A percentile compares a stretch with the other conserved stretches of the same genome.
phyloP scores from a whole-genome alignment of 2,888 invertebrate genomes.

The Julus scanicus region DNA sequence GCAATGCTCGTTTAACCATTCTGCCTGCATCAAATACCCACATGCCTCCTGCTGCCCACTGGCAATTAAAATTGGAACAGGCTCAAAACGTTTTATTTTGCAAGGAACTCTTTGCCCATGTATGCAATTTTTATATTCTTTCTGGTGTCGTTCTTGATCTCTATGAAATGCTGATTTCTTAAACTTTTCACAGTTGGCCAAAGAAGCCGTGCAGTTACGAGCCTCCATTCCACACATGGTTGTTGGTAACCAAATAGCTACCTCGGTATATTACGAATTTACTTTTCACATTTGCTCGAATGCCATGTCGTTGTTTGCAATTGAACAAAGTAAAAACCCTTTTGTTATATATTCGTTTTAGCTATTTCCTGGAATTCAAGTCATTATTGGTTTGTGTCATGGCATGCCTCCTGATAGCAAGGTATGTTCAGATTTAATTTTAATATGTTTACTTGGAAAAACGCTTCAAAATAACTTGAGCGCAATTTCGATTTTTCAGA shows the following conservation, averaged over 20 bases:
- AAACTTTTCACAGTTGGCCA: conserved; percentile 73
- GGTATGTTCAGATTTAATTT: conserved; percentile 48
- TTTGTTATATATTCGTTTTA: conserved; percentile 64
- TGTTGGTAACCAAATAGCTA: conserved; percentile 96
- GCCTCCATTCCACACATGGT: conserved; percentile 96
- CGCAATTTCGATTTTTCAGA: conserved; percentile 57
- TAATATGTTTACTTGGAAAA: background rate
- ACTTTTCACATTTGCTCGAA: background rate
- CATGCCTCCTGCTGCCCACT: conserved; percentile 75
- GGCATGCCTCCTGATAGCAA: conserved; percentile 70
- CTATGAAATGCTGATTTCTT: background rate
- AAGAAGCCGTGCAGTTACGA: conserved; percentile 93
- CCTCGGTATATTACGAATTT: conserved; percentile 74
- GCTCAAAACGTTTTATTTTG: conserved; percentile 98
- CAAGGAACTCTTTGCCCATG: conserved; percentile 92
- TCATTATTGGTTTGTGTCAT: conserved; percentile 91
- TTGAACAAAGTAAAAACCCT: background rate
- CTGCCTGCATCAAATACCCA: conserved; percentile 70
- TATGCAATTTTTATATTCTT: conserved; percentile 58
- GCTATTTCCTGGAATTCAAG: conserved; percentile 91
- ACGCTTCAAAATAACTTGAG: background rate
- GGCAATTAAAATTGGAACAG: conserved; percentile 96
- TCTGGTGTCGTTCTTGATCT: background rate
- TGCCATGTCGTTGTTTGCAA: background rate
- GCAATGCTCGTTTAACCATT: conserved; percentile 80